These are phyloP conservation scores for Gallinago paraguaiae DNA, from an alignment of 2,113 vertebrate species.

Conservation along the genomic window DNA sequence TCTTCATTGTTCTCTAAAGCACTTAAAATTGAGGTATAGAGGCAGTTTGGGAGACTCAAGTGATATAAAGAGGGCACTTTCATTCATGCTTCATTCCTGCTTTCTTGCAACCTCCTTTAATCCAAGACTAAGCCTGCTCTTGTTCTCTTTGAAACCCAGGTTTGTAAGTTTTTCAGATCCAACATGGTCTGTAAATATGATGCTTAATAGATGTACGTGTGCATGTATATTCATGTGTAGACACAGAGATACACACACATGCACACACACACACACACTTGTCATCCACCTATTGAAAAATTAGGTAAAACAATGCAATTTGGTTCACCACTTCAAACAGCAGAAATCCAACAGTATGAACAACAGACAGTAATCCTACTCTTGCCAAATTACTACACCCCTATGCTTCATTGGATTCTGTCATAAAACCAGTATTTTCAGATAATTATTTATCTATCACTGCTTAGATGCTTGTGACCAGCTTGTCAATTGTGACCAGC, in stretches of 20 bases:
- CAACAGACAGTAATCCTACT: not conserved
- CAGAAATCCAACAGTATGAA: not conserved
- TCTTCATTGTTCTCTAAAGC: not conserved
- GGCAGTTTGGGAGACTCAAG: not conserved
- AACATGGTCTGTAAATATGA: not conserved
- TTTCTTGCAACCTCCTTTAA: not conserved
- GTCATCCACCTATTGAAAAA: not conserved
- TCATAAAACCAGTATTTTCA: not conserved
- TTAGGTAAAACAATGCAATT: not conserved
- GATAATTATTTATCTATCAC: not conserved
- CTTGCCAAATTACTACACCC: not conserved
- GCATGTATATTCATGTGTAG: not conserved
- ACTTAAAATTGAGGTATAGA: not conserved
- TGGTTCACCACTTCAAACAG: not conserved
- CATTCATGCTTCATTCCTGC: not conserved
- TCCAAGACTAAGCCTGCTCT: not conserved
- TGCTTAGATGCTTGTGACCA: not conserved
- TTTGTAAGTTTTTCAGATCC: not conserved
- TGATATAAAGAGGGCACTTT: not conserved
- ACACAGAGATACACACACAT: rapidly evolving
- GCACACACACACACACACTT: not conserved
- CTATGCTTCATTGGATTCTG: not conserved
- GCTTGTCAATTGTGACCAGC: not conserved
- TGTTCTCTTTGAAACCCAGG: not conserved
- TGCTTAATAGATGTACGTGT: not conserved